phyloP scores from a whole-genome alignment of 2,113 vertebrate species.

The Varanus salvator region DNA sequence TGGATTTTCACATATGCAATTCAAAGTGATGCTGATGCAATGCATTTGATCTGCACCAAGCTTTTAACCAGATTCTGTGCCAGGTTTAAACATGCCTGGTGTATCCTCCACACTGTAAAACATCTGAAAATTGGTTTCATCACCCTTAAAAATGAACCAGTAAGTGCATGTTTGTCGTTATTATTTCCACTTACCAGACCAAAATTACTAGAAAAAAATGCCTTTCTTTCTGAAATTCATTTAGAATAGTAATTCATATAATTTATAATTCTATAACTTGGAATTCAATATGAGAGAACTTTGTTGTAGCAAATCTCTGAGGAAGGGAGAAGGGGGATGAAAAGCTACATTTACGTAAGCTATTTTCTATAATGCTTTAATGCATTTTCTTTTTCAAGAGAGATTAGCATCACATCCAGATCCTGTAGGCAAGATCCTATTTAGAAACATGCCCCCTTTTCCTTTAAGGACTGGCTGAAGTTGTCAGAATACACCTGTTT shows the following conservation, averaged over 20 bases:
- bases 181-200: neutral
- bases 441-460: neutral
- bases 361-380: conserved; percentile 11
- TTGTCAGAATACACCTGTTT: conserved; percentile 54
- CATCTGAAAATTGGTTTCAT: neutral
- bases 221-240: neutral
- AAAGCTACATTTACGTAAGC: conserved; percentile 2
- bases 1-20: neutral
- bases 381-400: conserved; percentile 52
- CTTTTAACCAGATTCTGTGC: neutral
- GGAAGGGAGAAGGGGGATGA: too few species aligned
- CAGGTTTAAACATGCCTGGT: neutral
- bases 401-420: conserved; percentile 44
- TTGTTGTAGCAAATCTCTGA: conserved; percentile 1
- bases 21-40: neutral
- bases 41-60: neutral
- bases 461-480: conserved; percentile 46
- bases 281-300: neutral
- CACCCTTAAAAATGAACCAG: neutral
- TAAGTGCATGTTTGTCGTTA: neutral
- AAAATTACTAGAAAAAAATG: neutral
- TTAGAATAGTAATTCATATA: neutral
- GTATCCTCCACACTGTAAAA: neutral
- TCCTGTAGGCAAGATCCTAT: conserved; percentile 48
- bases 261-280: neutral